Conservation (phyloP, 2,797 vertebrate genomes). For the Oreonectes daqikongensis region DNA sequence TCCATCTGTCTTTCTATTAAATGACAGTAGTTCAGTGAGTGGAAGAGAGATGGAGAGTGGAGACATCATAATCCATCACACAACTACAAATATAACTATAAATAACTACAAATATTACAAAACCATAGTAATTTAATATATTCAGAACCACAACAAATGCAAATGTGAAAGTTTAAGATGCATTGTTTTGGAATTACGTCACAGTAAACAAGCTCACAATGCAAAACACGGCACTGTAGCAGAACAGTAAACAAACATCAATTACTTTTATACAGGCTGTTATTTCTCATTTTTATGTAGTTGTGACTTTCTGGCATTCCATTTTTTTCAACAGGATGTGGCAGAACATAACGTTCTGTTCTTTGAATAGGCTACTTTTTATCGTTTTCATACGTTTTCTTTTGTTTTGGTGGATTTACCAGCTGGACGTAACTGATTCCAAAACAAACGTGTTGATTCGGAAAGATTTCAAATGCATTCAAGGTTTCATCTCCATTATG, state of each 20-base stretch:
- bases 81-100: no score
- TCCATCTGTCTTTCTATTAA: constrained; percentile 46
- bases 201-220: neutral
- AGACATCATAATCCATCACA: neutral
- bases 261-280: neutral
- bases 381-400: neutral
- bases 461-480: neutral
- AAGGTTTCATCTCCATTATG: constrained; percentile 8
- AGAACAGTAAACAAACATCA: neutral
- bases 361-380: constrained; percentile 11
- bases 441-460: constrained; percentile 22
- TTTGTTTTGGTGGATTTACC: no score
- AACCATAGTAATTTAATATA: neutral
- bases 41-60: neutral
- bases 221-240: neutral
- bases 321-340: constrained; percentile 50
- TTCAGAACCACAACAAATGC: neutral
- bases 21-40: constrained; percentile 47
- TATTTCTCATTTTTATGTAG: neutral
- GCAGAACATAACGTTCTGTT: constrained; percentile 68
- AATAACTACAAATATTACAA: neutral
- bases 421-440: neutral
- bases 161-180: neutral
- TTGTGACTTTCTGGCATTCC: neutral
- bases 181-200: neutral